Percentiles rank a stretch among this genome's conserved stretches.
Conservation (phyloP, 1,140 invertebrate genomes). For the Antheraea mylitta region DNA sequence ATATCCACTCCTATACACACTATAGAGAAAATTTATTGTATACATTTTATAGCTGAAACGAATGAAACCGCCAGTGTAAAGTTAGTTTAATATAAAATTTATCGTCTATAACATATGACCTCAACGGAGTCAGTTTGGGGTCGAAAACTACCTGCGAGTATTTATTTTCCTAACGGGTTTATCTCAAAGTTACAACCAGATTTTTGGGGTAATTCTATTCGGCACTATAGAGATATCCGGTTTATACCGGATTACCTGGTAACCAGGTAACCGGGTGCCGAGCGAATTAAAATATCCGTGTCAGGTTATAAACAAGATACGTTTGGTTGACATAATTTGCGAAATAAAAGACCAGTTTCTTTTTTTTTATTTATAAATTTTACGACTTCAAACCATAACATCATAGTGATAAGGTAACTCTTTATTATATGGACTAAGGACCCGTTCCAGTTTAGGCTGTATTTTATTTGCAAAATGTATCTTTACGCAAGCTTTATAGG, state of each 20-base stretch:
- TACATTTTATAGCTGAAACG: neutral
- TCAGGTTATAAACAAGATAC: neutral
- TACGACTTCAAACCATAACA: too few relatives aligned
- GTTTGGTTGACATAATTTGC: too few relatives aligned
- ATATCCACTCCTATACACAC: too few relatives aligned
- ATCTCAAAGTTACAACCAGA: neutral
- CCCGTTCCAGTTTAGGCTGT: too few relatives aligned
- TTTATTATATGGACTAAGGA: too few relatives aligned
- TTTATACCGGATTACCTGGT: neutral
- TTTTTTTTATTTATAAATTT: too few relatives aligned
- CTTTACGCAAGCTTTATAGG: too few relatives aligned
- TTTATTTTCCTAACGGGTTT: neutral
- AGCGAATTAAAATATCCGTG: neutral
- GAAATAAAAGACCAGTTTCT: too few relatives aligned
- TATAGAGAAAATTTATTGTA: too few relatives aligned
- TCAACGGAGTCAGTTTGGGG: neutral
- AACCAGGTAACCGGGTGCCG: neutral
- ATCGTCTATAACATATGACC: neutral
- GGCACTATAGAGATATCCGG: neutral
- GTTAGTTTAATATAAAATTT: neutral
- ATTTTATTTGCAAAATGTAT: too few relatives aligned
- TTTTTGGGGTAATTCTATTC: neutral
- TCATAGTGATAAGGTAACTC: too few relatives aligned
- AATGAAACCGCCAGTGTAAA: neutral
- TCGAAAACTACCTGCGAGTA: neutral